Evolutionary conservation across 53 echinoderm and acorn worm genomes (phyloP).

Genomic region (Astropecten irregularis): DNA sequence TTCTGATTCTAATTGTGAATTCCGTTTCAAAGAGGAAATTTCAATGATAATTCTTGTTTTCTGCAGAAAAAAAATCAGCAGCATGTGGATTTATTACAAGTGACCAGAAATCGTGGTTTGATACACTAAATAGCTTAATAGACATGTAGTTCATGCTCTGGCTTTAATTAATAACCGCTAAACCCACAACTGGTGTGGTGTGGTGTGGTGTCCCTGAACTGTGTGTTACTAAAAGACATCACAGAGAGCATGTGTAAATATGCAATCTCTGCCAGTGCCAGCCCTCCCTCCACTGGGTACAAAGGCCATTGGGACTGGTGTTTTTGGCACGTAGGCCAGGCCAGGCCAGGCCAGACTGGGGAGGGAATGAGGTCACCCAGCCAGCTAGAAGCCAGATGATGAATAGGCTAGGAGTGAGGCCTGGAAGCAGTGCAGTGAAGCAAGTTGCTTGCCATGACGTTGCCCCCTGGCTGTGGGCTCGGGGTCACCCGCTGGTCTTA

Average conservation of each 20-base stretch:
- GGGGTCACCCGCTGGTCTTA: background rate
- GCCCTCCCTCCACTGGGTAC: too few relatives aligned
- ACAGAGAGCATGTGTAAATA: too few relatives aligned
- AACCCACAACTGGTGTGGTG: background rate
- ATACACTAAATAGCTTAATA: too few relatives aligned
- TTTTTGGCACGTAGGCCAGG: slow-evolving; percentile 28
- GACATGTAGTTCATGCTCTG: background rate
- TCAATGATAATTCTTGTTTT: too few relatives aligned
- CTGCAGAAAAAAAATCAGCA: too few relatives aligned
- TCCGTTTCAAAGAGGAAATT: too few relatives aligned
- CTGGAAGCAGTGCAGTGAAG: background rate
- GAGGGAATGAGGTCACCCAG: slow-evolving; percentile 15
- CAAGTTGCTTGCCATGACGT: background rate
- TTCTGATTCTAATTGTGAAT: too few relatives aligned
- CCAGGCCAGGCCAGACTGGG: background rate
- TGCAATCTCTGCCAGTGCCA: too few relatives aligned
- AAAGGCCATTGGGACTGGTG: slow-evolving; percentile 36
- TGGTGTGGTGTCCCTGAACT: background rate
- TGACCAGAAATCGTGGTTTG: too few relatives aligned
- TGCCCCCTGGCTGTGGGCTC: background rate
- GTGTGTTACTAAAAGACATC: background rate
- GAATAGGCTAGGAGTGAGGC: background rate
- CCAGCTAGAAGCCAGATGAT: background rate
- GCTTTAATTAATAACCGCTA: background rate
- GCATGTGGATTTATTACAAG: too few relatives aligned